Percentiles rank a stretch among this genome's conserved stretches.
Evolutionary conservation across 2,113 vertebrate genomes (phyloP).

Genomic region (Paramisgurnus dabryanus): DNA sequence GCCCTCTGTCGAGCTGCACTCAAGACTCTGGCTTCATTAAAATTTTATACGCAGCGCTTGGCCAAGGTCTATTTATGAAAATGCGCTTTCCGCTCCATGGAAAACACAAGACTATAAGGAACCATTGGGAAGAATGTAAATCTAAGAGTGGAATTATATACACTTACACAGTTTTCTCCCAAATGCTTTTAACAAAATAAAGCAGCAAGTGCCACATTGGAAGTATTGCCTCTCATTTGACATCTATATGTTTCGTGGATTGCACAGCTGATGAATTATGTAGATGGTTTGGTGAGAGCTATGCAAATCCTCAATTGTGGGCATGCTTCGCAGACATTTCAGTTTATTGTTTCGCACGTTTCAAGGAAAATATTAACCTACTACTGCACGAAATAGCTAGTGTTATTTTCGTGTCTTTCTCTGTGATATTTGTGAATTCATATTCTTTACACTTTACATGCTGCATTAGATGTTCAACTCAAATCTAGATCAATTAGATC

Average conservation of each 20-base stretch:
- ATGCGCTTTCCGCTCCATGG: slow-evolving; percentile 87
- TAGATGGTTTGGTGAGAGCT: slow-evolving; percentile 22
- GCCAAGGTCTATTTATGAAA: slow-evolving; percentile 98
- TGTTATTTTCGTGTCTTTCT: background rate
- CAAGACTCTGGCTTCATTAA: slow-evolving; percentile 93
- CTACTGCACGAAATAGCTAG: background rate
- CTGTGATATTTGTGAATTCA: background rate
- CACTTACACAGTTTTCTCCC: slow-evolving; percentile 40
- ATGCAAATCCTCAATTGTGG: slow-evolving; percentile 15
- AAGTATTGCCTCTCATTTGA: slow-evolving; percentile 38
- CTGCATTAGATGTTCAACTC: slow-evolving; percentile 24
- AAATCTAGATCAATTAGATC: slow-evolving; percentile 18
- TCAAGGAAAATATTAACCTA: background rate
- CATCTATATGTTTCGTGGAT: slow-evolving; percentile 45
- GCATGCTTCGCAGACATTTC: background rate
- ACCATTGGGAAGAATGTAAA: slow-evolving; percentile 65
- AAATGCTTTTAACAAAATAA: slow-evolving; percentile 44
- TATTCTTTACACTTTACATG: slow-evolving; percentile 26
- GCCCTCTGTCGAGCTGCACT: slow-evolving; percentile 85
- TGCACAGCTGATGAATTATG: slow-evolving; percentile 54
- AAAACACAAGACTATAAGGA: slow-evolving; percentile 76
- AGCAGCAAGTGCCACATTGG: slow-evolving; percentile 30
- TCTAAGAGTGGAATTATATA: slow-evolving; percentile 69
- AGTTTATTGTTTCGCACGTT: background rate
- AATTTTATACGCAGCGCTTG: slow-evolving; percentile 89